A percentile compares a stretch with the other conserved stretches of the same genome.
phyloP scores from a whole-genome alignment of 2,888 invertebrate species.

The Eupithecia exiguata region DNA sequence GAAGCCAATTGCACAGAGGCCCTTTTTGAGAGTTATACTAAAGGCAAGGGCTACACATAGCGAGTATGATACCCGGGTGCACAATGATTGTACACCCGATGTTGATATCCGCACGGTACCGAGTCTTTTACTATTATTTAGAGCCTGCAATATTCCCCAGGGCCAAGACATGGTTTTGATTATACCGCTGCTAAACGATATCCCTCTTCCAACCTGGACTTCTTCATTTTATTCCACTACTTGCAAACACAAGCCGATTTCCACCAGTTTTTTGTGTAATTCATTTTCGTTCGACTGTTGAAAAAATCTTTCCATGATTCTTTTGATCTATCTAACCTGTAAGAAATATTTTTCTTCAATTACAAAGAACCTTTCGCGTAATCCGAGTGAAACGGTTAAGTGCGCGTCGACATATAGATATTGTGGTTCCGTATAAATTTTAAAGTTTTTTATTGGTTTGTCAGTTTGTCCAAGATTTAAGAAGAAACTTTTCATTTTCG shows the following conservation, averaged over 20 bases:
- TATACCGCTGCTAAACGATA: neutral
- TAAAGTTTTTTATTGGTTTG: neutral
- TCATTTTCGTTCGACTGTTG: neutral
- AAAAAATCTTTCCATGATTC: neutral
- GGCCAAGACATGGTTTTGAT: neutral
- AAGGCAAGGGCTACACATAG: neutral
- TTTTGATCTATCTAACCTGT: neutral
- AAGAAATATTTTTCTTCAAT: constrained; percentile 15
- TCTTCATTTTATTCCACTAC: neutral
- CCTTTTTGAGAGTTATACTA: neutral
- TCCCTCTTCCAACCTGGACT: neutral
- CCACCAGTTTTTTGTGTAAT: neutral
- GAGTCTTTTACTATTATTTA: too few relatives aligned
- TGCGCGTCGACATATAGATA: too few relatives aligned
- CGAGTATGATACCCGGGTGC: neutral
- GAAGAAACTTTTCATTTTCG: too few relatives aligned
- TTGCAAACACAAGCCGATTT: neutral
- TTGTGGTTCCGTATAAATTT: neutral
- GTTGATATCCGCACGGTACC: too few relatives aligned
- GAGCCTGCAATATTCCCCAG: too few relatives aligned
- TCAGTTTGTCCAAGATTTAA: too few relatives aligned
- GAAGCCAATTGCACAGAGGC: too few relatives aligned
- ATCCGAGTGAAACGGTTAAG: neutral
- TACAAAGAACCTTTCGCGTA: constrained; percentile 10
- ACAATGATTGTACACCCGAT: neutral